A percentile compares a stretch with the other conserved stretches of the same genome.
These are phyloP conservation scores for Spilarctia lutea DNA, from an alignment of 2,888 invertebrate species.

Conservation along the genomic window DNA sequence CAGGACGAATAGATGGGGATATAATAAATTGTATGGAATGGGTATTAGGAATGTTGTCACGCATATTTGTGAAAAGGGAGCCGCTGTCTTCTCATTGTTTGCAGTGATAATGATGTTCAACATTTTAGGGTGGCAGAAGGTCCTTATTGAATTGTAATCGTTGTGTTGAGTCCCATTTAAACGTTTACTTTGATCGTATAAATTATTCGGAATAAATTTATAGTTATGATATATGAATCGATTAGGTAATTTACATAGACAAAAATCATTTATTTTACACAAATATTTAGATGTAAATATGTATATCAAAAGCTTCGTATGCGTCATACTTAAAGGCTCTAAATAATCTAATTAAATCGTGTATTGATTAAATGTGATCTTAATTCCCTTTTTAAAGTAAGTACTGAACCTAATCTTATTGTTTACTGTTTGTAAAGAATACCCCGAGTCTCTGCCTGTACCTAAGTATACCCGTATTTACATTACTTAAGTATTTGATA, in stretches of 20 bases:
- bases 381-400: too few relatives aligned
- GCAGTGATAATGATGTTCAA: conserved; percentile 48
- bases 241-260: not conserved
- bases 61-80: conserved; percentile 59
- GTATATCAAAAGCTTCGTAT: too few relatives aligned
- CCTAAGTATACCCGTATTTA: not conserved
- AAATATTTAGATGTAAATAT: too few relatives aligned
- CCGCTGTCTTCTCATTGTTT: conserved; percentile 55
- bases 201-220: not conserved
- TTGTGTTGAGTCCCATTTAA: not conserved
- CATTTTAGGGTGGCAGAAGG: conserved; percentile 23
- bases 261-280: too few relatives aligned
- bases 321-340: too few relatives aligned
- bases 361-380: too few relatives aligned
- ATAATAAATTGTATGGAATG: conserved; percentile 66
- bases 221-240: not conserved
- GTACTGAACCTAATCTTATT: too few relatives aligned
- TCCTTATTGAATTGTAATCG: conserved; percentile 29
- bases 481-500: not conserved
- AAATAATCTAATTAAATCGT: too few relatives aligned
- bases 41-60: conserved; percentile 70
- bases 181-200: not conserved
- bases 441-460: too few relatives aligned
- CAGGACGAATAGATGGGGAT: conserved; percentile 56
- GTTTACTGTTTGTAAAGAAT: too few relatives aligned